phyloP scores from a whole-genome alignment of 2,888 invertebrate species.

The Limnephilus lunatus region DNA sequence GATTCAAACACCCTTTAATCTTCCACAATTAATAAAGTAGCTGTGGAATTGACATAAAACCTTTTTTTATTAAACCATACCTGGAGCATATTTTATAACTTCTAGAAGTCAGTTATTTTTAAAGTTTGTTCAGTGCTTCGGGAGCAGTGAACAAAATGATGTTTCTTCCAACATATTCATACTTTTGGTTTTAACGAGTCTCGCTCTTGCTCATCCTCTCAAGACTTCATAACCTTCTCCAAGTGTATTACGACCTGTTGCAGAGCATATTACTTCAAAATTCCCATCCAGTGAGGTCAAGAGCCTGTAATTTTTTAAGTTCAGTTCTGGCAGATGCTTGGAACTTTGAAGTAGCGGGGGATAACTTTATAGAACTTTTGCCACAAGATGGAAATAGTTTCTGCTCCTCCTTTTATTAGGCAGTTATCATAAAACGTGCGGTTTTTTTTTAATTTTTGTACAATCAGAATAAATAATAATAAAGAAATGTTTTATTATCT shows the following conservation, averaged over 20 bases:
- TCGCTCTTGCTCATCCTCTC: neutral
- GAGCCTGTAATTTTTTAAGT: constrained; percentile 17
- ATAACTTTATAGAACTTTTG: neutral
- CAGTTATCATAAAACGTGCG: neutral
- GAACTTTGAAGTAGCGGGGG: neutral
- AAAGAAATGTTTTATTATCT: too few relatives aligned
- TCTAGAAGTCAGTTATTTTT: neutral
- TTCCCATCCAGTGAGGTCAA: neutral
- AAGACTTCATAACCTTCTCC: neutral
- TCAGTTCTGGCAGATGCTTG: neutral
- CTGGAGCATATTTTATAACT: neutral
- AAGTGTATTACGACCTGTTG: constrained; percentile 36
- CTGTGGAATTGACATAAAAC: neutral
- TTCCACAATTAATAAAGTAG: neutral
- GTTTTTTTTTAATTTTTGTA: neutral
- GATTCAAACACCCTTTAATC: neutral
- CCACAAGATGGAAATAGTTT: neutral
- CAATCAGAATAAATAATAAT: neutral
- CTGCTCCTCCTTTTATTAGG: neutral
- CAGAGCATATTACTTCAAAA: constrained; percentile 15
- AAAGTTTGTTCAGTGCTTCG: too few relatives aligned
- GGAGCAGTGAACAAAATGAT: neutral
- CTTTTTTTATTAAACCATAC: neutral
- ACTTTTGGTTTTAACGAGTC: neutral
- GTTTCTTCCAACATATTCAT: neutral